Evolutionary conservation across 1,140 invertebrate species (phyloP).

Genomic region (Atta cephalotes): DNA sequence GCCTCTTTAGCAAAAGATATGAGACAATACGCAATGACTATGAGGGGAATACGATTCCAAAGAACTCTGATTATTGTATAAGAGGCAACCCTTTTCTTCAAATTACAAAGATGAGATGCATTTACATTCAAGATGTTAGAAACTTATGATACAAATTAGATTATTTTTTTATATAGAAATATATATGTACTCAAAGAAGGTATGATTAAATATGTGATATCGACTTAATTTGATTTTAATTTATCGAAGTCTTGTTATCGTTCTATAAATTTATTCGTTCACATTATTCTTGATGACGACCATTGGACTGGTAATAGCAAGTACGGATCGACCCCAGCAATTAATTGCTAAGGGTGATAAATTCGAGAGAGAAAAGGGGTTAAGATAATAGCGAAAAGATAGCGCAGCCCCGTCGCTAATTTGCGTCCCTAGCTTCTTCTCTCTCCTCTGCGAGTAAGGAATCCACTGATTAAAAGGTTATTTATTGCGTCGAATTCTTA

Average conservation of each 20-base stretch:
- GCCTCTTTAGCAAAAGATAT: slow-evolving; percentile 70
- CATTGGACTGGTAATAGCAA: slow-evolving; percentile 35
- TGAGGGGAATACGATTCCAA: slow-evolving; percentile 74
- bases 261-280: slow-evolving; percentile 38
- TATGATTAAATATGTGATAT: neutral
- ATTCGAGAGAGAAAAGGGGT: slow-evolving; percentile 69
- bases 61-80: slow-evolving; percentile 70
- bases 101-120: slow-evolving; percentile 28
- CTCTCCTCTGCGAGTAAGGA: slow-evolving; percentile 59
- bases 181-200: neutral
- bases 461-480: slow-evolving; percentile 79
- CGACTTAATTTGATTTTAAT: slow-evolving; percentile 18
- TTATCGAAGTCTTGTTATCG: neutral
- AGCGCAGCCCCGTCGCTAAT: slow-evolving; percentile 73
- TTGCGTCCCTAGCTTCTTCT: slow-evolving; percentile 58
- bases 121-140: slow-evolving; percentile 33
- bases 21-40: slow-evolving; percentile 70
- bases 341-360: slow-evolving; percentile 72
- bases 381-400: slow-evolving; percentile 75
- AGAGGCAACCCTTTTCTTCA: slow-evolving; percentile 41
- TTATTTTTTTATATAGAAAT: neutral
- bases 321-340: slow-evolving; percentile 54
- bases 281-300: slow-evolving; percentile 19
- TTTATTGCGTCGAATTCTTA: slow-evolving; percentile 79
- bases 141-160: slow-evolving; percentile 12